Evolutionary conservation across 2,888 invertebrate species (phyloP).

Genomic region (Escarpia spicata): DNA sequence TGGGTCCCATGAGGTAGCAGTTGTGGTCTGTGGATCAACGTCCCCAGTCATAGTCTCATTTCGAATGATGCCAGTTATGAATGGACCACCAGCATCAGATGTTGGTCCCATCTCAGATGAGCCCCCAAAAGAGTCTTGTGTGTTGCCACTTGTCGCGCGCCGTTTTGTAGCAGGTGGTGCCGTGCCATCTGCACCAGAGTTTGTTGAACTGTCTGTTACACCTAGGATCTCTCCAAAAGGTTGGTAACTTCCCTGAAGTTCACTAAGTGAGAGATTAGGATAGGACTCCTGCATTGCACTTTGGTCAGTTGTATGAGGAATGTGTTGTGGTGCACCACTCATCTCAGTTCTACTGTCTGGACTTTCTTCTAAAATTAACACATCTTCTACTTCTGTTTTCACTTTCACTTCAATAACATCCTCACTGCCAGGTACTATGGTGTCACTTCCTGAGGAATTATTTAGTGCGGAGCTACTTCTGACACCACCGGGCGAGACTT

Average conservation of each 20-base stretch:
- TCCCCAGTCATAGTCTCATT: constrained; percentile 8
- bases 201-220: constrained; percentile 13
- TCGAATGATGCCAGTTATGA: background rate
- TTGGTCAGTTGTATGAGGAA: background rate
- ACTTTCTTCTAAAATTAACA: background rate
- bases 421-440: background rate
- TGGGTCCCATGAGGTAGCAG: background rate
- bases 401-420: background rate
- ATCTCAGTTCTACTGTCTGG: background rate
- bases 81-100: constrained; percentile 2
- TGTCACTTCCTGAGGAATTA: background rate
- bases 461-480: background rate
- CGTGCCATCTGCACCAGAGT: constrained; percentile 6
- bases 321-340: background rate
- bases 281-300: background rate
- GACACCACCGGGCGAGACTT: background rate
- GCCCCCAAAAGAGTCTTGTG: background rate
- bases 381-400: constrained; percentile 6
- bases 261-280: background rate
- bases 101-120: constrained; percentile 3
- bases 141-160: background rate
- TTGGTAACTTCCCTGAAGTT: background rate
- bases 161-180: constrained; percentile 13
- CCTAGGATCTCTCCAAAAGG: background rate
- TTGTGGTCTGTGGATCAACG: background rate